Conservation (phyloP, 2,888 invertebrate genomes). For the Xestia xanthographa region DNA sequence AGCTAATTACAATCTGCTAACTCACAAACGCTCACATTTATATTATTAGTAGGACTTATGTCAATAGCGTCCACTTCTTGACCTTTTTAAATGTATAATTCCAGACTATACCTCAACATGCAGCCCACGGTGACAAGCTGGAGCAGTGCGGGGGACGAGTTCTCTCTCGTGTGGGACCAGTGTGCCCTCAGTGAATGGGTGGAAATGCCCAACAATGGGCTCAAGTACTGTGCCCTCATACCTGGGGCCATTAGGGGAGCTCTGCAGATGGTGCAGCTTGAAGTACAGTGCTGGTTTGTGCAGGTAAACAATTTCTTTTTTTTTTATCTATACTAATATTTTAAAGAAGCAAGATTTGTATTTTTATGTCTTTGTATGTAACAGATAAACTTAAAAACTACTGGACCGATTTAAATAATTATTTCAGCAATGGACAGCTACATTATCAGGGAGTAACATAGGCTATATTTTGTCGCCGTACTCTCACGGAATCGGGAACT, state of each 20-base stretch:
- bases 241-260: slow-evolving; percentile 98
- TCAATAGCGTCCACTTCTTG: background rate
- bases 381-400: too few relatives aligned
- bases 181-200: slow-evolving; percentile 99
- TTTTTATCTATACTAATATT: too few relatives aligned
- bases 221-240: slow-evolving; percentile 98
- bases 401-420: too few relatives aligned
- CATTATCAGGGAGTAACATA: too few relatives aligned
- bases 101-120: slow-evolving; percentile 96
- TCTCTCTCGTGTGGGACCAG: slow-evolving; percentile 98
- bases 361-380: too few relatives aligned
- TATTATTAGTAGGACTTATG: too few relatives aligned
- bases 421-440: too few relatives aligned
- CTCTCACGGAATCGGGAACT: too few relatives aligned
- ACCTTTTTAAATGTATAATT: slow-evolving; percentile 48
- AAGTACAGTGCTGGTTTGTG: slow-evolving; percentile 98
- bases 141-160: slow-evolving; percentile 98
- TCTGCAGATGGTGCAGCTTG: slow-evolving; percentile 99
- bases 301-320: slow-evolving; percentile 85
- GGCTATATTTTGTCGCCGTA: too few relatives aligned
- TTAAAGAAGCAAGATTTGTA: too few relatives aligned
- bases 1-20: too few relatives aligned
- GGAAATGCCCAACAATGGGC: slow-evolving; percentile 96
- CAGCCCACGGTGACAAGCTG: slow-evolving; percentile 98
- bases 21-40: too few relatives aligned